Conservation (phyloP, 2,113 vertebrate genomes). For the mouse (Mus musculus) region GRCm39 chr7:45991001-45991500, state of each 20-base stretch:
- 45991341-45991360: neutral
- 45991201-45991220: conserved; percentile 80
- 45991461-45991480: neutral
- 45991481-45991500: neutral
- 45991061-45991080: conserved; percentile 83
- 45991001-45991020: conserved; percentile 76
- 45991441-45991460: neutral
- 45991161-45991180: conserved; percentile 83
- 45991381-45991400: neutral
- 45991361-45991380: neutral
- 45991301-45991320: conserved; percentile 20
- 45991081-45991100: conserved; percentile 81
- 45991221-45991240: conserved; percentile 69
- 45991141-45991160: conserved; percentile 83
- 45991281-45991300: neutral
- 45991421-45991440: neutral
- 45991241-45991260: conserved; percentile 59
- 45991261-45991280: conserved; percentile 30
- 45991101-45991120: conserved; percentile 74
- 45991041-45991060: conserved; percentile 78
- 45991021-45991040: conserved; percentile 60
- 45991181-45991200: conserved; percentile 82
- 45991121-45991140: conserved; percentile 84
- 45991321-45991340: neutral
- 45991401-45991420: neutral